Evolutionary conservation across 2,113 vertebrate species (phyloP).

Genomic region (Protomyctophum bolini): DNA sequence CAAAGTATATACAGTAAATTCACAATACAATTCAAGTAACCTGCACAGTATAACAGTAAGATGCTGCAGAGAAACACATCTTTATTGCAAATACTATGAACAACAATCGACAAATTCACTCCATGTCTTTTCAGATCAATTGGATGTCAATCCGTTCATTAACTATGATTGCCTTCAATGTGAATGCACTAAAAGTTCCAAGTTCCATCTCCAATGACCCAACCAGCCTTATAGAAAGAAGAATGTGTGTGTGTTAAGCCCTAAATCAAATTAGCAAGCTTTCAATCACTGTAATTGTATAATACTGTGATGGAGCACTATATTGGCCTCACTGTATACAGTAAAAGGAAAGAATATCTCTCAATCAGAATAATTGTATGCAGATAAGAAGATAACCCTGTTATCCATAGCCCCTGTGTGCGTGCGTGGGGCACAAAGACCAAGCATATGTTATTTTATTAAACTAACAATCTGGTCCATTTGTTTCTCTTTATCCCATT

Average conservation of each 20-base stretch:
- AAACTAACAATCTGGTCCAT: neutral
- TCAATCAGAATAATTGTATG: conserved; percentile 36
- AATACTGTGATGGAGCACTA: conserved; percentile 28
- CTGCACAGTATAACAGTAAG: too few species aligned
- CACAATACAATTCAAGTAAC: too few species aligned
- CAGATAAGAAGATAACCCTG: neutral
- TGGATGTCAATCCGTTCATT: neutral
- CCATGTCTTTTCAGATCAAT: neutral
- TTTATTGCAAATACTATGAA: neutral
- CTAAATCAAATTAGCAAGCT: neutral
- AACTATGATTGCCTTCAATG: neutral
- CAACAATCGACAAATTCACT: neutral
- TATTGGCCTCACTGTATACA: conserved; percentile 24
- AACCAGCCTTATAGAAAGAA: neutral
- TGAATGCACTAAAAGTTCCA: neutral
- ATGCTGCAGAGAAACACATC: too few species aligned
- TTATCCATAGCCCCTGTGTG: neutral
- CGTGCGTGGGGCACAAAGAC: too few species aligned
- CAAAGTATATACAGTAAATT: too few species aligned
- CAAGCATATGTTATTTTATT: too few species aligned
- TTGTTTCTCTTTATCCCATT: too few species aligned
- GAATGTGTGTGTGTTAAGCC: neutral
- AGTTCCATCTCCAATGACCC: neutral
- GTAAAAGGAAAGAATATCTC: conserved; percentile 13
- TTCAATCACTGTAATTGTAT: conserved; percentile 42